Evolutionary conservation across 2,113 vertebrate genomes (phyloP).

Genomic region (Lampris incognitus): DNA sequence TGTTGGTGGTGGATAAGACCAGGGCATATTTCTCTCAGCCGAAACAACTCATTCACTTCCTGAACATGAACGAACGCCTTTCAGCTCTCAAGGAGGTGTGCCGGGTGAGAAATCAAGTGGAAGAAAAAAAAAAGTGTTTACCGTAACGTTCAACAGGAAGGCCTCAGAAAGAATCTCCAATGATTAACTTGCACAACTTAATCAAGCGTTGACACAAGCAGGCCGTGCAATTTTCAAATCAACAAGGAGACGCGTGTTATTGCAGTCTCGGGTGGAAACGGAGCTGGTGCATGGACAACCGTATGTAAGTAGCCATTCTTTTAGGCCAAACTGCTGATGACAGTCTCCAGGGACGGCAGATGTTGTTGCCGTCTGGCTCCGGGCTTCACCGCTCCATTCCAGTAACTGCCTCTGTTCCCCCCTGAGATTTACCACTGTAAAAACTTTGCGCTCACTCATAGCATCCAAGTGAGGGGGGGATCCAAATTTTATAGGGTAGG

Average conservation of each 20-base stretch:
- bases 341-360: slow-evolving; percentile 77
- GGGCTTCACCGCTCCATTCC: slow-evolving; percentile 69
- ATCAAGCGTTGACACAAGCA: slow-evolving; percentile 65
- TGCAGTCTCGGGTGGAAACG: slow-evolving; percentile 37
- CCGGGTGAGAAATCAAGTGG: slow-evolving; percentile 45
- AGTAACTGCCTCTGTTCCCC: slow-evolving; percentile 64
- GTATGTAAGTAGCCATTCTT: slow-evolving; percentile 65
- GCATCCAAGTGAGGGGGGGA: slow-evolving; percentile 54
- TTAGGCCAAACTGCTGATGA: slow-evolving; percentile 72
- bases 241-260: slow-evolving; percentile 43
- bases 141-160: background rate
- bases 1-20: slow-evolving; percentile 64
- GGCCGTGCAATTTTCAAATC: slow-evolving; percentile 61
- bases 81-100: slow-evolving; percentile 38
- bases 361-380: slow-evolving; percentile 76
- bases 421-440: slow-evolving; percentile 71
- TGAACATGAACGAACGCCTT: slow-evolving; percentile 57
- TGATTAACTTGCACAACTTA: slow-evolving; percentile 59
- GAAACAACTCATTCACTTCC: slow-evolving; percentile 73
- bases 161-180: background rate
- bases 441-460: slow-evolving; percentile 46
- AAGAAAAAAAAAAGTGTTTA: slow-evolving; percentile 41
- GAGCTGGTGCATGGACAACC: slow-evolving; percentile 45
- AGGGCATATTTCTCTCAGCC: slow-evolving; percentile 60
- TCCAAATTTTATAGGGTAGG: background rate